Evolutionary conservation across 2,888 invertebrate genomes (phyloP), one percentile per base, ranked within the genome.

Genomic region (Xylota segnis): DNA sequence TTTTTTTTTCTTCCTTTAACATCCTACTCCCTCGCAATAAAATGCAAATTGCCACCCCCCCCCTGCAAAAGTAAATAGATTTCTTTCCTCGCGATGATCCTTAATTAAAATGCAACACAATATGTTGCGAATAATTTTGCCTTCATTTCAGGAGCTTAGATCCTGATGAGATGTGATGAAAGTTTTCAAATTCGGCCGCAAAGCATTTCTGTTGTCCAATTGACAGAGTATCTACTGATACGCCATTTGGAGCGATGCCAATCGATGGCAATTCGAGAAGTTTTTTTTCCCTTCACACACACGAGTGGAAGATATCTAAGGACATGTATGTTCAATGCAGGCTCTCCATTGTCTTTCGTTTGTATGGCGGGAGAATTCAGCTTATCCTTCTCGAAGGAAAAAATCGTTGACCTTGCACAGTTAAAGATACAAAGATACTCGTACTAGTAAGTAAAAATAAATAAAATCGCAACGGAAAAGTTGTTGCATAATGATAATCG

Each of bases 401-500:
- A 47, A 54, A 78, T 58, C 29, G 54, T 66, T 45, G 4, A 14
- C 43, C 16, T 27, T 47, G 16, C 23, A 34, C 37, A 47, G 10
- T 61, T 9, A 43, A 14, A 65, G 54, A 71, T 71, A 71, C 59
- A 72, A 68, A 61, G 72, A 61, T 43, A 65, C 61, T 23, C 3
- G 34, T 43, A 65, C 61, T 23, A 2, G 34, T 40, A 65, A 65
- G 45, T 12, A 58, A 16, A 32, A 43, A 29, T 37, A 40, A 43
- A 29, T 9, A 27, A 78, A 63, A 37, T 61, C 43, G 40, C 45
- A 63, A 47, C 63, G 56, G 47, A 65, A 79, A 72, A 61, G 61
- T 71, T 81, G 54, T 86, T 86, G 72, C 71, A 81, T 86, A 86
- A 86, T 72, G 75, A 76, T 81, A 86, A 86, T 76, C 72, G 61